Evolutionary conservation across 2,888 invertebrate genomes (phyloP).

Genomic region (Synergus laeviventris): DNA sequence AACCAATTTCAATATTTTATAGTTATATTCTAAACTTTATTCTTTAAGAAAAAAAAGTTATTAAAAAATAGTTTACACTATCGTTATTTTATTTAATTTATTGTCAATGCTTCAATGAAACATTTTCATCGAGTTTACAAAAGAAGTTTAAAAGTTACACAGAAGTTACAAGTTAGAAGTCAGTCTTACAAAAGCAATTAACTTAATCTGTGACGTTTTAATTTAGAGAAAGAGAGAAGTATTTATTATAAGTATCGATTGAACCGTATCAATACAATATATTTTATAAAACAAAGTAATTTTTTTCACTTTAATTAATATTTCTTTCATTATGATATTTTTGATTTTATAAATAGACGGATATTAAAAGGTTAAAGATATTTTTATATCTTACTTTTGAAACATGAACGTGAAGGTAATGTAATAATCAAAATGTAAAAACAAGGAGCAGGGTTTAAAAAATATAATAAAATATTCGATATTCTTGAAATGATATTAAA

Average conservation of each 20-base stretch:
- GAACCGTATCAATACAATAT: no score
- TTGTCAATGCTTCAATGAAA: not conserved
- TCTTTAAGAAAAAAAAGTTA: not conserved
- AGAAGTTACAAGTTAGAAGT: not conserved
- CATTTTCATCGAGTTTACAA: constrained; percentile 22
- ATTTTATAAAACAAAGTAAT: not conserved
- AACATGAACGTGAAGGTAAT: not conserved
- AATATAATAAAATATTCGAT: not conserved
- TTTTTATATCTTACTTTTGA: not conserved
- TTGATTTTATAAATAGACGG: not conserved
- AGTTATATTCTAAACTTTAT: not conserved
- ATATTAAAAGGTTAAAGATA: not conserved
- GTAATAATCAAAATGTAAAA: not conserved
- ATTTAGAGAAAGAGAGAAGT: not conserved
- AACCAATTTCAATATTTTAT: not conserved
- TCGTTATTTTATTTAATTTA: not conserved
- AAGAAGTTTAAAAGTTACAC: not conserved
- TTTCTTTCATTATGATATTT: not conserved
- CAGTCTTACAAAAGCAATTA: constrained; percentile 13
- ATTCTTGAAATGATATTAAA: not conserved
- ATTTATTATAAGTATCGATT: no score
- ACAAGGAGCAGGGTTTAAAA: not conserved
- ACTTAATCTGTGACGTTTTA: not conserved
- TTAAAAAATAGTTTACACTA: not conserved
- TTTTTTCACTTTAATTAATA: not conserved